Percentiles rank a stretch among this genome's conserved stretches.
Evolutionary conservation across 2,888 invertebrate genomes (phyloP).

Genomic region (Scaptomyza parva): DNA sequence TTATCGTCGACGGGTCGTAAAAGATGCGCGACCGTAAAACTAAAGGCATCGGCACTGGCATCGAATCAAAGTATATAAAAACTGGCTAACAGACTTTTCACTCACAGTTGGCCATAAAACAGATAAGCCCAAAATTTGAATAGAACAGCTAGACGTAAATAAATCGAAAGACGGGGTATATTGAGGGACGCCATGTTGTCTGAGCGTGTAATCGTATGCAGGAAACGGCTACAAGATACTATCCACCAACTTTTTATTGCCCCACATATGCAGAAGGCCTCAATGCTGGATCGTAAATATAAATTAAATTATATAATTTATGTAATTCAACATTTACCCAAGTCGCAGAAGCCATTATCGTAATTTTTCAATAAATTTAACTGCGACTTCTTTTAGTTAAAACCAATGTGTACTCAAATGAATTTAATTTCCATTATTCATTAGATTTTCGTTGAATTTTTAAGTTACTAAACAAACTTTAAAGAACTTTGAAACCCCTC

Average conservation of each 20-base stretch:
- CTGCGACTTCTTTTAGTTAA: slow-evolving; percentile 49
- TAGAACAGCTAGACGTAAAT: slow-evolving; percentile 44
- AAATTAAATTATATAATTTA: slow-evolving; percentile 78
- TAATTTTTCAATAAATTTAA: slow-evolving; percentile 56
- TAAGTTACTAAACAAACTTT: background rate
- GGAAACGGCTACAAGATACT: slow-evolving; percentile 68
- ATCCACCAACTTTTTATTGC: slow-evolving; percentile 60
- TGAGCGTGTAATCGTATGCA: slow-evolving; percentile 54
- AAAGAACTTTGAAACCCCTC: background rate
- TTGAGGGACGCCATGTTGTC: slow-evolving; percentile 62
- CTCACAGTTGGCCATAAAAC: slow-evolving; percentile 71
- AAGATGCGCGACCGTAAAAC: slow-evolving; percentile 66
- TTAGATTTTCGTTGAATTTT: background rate
- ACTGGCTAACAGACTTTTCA: slow-evolving; percentile 57
- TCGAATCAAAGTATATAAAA: slow-evolving; percentile 75
- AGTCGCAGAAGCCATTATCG: slow-evolving; percentile 73
- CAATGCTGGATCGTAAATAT: slow-evolving; percentile 66
- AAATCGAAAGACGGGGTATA: background rate
- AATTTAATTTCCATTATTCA: slow-evolving; percentile 60
- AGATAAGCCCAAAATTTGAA: slow-evolving; percentile 74
- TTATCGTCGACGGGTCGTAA: slow-evolving; percentile 65
- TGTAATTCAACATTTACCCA: slow-evolving; percentile 65
- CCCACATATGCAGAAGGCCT: slow-evolving; percentile 27
- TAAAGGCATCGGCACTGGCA: slow-evolving; percentile 57
- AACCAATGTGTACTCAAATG: slow-evolving; percentile 48